These are phyloP conservation scores for Oscheius myriophilus DNA, from an alignment of 2,888 invertebrate genomes.

Conservation along the genomic window DNA sequence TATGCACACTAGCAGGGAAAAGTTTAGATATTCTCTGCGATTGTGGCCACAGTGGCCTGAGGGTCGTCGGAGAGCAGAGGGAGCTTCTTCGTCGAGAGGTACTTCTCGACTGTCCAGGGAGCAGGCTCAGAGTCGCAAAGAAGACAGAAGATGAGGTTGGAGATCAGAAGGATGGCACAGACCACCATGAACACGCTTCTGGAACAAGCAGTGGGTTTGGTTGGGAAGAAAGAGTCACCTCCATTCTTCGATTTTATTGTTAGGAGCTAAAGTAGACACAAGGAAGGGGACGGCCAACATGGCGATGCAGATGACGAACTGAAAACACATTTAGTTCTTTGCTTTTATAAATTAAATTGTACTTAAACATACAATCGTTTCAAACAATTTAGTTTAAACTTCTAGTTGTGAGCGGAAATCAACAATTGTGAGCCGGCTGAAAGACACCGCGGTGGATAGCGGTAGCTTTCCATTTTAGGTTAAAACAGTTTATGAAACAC, in stretches of 20 bases:
- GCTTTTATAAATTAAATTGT: conserved; percentile 1
- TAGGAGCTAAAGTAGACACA: conserved; percentile 47
- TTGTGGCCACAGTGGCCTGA: conserved; percentile 28
- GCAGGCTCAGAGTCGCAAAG: conserved; percentile 46
- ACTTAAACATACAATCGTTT: not conserved
- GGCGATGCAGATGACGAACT: conserved; percentile 51
- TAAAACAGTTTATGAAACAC: too few species aligned
- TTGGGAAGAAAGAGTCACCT: conserved; percentile 1
- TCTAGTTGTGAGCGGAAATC: too few species aligned
- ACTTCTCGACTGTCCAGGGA: conserved; percentile 36
- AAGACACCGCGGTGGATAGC: too few species aligned
- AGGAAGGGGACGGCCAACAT: conserved; percentile 49
- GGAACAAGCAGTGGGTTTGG: not conserved
- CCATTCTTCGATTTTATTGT: conserved; percentile 51
- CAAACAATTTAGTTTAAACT: too few species aligned
- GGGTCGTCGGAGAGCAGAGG: conserved; percentile 31
- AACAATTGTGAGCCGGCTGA: not conserved
- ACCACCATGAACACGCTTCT: conserved; percentile 28
- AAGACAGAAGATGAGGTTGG: conserved; percentile 50
- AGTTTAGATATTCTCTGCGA: conserved; percentile 19
- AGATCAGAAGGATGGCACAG: conserved; percentile 34
- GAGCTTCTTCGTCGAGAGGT: conserved; percentile 18
- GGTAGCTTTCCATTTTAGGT: too few species aligned
- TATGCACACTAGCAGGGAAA: too few species aligned
- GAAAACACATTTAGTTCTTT: conserved; percentile 17